Evolutionary conservation across 2,113 vertebrate species (phyloP).

Genomic region (Dendrocopos noguchii): DNA sequence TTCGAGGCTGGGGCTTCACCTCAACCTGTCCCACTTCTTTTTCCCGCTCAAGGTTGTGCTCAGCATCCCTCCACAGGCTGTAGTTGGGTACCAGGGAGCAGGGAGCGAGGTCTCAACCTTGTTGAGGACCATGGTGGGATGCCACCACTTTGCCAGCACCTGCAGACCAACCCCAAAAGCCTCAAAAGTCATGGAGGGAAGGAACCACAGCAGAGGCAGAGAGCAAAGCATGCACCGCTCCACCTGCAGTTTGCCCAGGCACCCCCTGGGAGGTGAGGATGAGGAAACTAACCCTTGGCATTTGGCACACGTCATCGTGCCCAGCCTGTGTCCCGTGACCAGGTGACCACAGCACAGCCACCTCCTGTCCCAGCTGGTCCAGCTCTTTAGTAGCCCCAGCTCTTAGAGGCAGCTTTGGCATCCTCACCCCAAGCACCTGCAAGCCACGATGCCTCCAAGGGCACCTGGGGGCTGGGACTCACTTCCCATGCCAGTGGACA

Average conservation of each 20-base stretch:
- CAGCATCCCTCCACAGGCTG: not conserved
- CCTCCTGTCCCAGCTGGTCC: not conserved
- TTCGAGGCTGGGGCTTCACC: not conserved
- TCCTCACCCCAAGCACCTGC: not conserved
- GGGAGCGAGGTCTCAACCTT: too few relatives aligned
- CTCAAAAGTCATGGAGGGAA: not conserved
- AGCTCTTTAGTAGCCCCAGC: not conserved
- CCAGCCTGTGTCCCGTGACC: rapidly evolving
- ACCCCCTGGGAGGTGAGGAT: not conserved
- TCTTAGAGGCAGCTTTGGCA: not conserved
- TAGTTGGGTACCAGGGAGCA: not conserved
- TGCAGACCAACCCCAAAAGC: not conserved
- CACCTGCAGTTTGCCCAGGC: not conserved
- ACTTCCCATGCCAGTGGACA: rapidly evolving
- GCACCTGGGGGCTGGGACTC: not conserved
- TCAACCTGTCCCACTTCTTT: not conserved
- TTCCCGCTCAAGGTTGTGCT: not conserved
- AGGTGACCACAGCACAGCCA: rapidly evolving
- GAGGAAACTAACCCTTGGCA: not conserved
- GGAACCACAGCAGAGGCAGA: rapidly evolving
- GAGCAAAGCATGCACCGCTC: not conserved
- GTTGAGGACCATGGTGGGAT: rapidly evolving
- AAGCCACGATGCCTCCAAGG: not conserved
- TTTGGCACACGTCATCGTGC: rapidly evolving
- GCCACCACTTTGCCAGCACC: not conserved